Conservation (phyloP, 2,113 vertebrate species). For the Carettochelys insculpta region DNA sequence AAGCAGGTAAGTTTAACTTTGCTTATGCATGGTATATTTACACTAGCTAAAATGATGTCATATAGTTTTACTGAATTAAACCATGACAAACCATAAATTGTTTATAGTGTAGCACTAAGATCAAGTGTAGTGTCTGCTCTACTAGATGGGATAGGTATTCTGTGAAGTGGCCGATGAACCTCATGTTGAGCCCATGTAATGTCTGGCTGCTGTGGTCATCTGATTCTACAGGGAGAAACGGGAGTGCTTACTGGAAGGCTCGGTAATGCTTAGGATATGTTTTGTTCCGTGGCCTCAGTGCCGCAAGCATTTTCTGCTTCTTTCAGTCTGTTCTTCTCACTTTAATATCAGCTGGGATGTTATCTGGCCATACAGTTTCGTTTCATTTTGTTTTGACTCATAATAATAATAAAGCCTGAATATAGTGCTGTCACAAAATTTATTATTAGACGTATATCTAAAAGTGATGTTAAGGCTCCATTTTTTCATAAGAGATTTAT, state of each 20-base stretch:
- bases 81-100: neutral
- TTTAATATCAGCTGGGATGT: neutral
- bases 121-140: too few species aligned
- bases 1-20: slow-evolving; percentile 77
- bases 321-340: too few species aligned
- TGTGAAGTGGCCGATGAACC: too few species aligned
- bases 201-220: too few species aligned
- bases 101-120: neutral
- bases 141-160: too few species aligned
- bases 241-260: too few species aligned
- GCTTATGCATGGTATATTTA: neutral
- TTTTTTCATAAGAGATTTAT: neutral
- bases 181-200: too few species aligned
- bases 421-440: neutral
- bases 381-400: neutral
- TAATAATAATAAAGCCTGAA: neutral
- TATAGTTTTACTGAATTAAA: neutral
- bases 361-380: neutral
- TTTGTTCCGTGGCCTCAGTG: too few species aligned
- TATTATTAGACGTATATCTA: neutral
- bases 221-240: too few species aligned
- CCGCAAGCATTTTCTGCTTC: too few species aligned
- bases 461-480: neutral
- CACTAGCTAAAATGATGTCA: neutral
- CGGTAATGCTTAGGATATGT: too few species aligned